Conservation (phyloP, 2,888 invertebrate genomes). For the Piscicola geometra region DNA sequence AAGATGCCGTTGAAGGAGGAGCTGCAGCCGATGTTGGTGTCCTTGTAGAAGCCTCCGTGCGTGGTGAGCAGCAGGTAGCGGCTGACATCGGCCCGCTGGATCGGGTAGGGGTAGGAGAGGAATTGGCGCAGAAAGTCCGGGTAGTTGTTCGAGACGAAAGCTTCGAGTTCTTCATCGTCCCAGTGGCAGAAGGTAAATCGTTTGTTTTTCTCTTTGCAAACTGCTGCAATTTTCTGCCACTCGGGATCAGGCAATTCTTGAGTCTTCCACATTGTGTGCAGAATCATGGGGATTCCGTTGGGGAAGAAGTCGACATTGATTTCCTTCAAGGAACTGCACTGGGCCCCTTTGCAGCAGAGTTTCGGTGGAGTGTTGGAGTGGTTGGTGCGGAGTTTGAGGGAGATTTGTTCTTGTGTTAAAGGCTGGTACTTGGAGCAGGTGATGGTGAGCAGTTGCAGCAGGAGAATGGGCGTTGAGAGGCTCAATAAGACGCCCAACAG, state of each 20-base stretch:
- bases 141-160: not conserved
- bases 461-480: no score
- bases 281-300: constrained; percentile 16
- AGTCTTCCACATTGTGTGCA: constrained; percentile 24
- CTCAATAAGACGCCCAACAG: no score
- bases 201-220: constrained; percentile 3
- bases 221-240: not conserved
- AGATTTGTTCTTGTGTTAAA: no score
- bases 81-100: constrained; percentile 22
- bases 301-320: no score
- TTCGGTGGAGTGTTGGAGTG: no score
- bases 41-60: constrained; percentile 25
- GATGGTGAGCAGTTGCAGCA: no score
- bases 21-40: constrained; percentile 22
- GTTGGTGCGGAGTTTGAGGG: no score
- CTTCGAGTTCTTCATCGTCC: constrained; percentile 16
- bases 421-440: no score
- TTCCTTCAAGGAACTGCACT: no score
- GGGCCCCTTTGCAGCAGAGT: no score
- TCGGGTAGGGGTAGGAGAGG: constrained; percentile 27
- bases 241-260: not conserved
- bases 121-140: constrained; percentile 12
- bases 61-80: constrained; percentile 16
- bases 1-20: not conserved
- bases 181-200: constrained; percentile 26